phyloP scores from a whole-genome alignment of 2,797 vertebrate genomes.

The Anguilla megastoma region DNA sequence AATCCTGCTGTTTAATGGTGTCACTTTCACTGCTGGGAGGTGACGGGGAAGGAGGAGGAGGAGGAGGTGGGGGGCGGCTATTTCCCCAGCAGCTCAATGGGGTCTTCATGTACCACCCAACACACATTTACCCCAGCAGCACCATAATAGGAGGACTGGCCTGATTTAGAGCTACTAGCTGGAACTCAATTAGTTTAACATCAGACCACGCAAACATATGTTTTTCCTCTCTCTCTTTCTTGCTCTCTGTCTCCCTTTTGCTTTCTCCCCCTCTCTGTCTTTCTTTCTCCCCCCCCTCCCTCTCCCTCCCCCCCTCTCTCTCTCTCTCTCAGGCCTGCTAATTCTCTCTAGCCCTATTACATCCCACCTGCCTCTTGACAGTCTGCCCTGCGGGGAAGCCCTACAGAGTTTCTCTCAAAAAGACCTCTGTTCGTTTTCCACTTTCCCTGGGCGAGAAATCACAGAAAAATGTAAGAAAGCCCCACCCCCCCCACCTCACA shows the following conservation, averaged over 20 bases:
- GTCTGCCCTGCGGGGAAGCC: slow-evolving; percentile 52
- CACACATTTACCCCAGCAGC: neutral
- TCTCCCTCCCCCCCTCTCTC: slow-evolving; percentile 20
- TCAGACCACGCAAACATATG: slow-evolving; percentile 44
- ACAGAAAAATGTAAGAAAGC: no score
- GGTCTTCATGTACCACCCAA: neutral
- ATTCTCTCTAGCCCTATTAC: slow-evolving; percentile 31
- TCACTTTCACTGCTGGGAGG: slow-evolving; percentile 11
- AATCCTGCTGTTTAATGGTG: slow-evolving; percentile 13
- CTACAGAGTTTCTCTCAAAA: slow-evolving; percentile 39
- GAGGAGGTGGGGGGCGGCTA: no score
- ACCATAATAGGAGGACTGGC: neutral
- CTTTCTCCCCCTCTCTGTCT: neutral
- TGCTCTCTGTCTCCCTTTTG: neutral
- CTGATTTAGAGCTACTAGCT: neutral
- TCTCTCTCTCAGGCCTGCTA: slow-evolving; percentile 37
- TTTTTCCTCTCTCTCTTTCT: slow-evolving; percentile 27
- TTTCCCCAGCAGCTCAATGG: neutral
- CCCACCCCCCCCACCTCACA: neutral
- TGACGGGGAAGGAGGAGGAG: neutral
- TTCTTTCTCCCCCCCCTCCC: neutral
- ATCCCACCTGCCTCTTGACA: slow-evolving; percentile 40
- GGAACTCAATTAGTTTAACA: slow-evolving; percentile 29
- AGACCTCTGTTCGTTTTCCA: neutral
- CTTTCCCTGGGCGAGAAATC: neutral